Evolutionary conservation across 1,140 invertebrate species (phyloP), one percentile per base, ranked within the genome.

Genomic region (Anadara kagoshimensis): DNA sequence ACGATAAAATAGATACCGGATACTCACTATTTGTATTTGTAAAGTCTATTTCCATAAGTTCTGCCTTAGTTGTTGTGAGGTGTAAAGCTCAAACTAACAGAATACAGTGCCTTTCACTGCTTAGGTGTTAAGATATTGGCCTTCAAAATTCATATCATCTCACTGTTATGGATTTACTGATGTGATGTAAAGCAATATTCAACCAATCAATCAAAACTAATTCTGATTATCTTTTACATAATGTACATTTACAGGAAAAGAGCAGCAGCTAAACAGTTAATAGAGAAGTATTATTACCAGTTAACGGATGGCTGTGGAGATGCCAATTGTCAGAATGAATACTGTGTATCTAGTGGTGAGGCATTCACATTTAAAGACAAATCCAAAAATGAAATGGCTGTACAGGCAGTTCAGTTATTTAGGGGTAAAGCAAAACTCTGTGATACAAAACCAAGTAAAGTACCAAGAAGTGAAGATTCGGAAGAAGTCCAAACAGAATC

Each of bases 201-300:
- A n/a, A n/a, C n/a, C n/a, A n/a, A n/a, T n/a, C n/a, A n/a, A n/a
- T n/a, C n/a, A n/a, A n/a, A n/a, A n/a, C n/a, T n/a, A n/a, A n/a
- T n/a, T n/a, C n/a, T n/a, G n/a, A n/a, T n/a, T n/a, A n/a, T n/a
- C n/a, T n/a, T n/a, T n/a, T n/a, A n/a, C n/a, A n/a, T n/a, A n/a
- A n/a, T n/a, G n/a, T 51, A 69, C 69, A 61, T 73, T 73, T 78
- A 14, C 74, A 90, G 88, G 94, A 97, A 97, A 91, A 92, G 95
- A 81, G 93, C 94, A 75, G 94, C 95, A 76, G 95, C 94, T 26
- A 95, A 93, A 87, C 94, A 95, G 88, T 90, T 96, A 54, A 97
- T 97, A 74, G 95, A 97, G 88, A 93, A 94, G 78, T 97, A 97
- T 89, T 98, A 97, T 88, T 96, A 95, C 90, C 95, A 97, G 90